Percentiles rank a stretch among this genome's conserved stretches.
These are phyloP conservation scores for Crypturellus tataupa DNA, from an alignment of 2,797 vertebrate species.

Conservation along the genomic window DNA sequence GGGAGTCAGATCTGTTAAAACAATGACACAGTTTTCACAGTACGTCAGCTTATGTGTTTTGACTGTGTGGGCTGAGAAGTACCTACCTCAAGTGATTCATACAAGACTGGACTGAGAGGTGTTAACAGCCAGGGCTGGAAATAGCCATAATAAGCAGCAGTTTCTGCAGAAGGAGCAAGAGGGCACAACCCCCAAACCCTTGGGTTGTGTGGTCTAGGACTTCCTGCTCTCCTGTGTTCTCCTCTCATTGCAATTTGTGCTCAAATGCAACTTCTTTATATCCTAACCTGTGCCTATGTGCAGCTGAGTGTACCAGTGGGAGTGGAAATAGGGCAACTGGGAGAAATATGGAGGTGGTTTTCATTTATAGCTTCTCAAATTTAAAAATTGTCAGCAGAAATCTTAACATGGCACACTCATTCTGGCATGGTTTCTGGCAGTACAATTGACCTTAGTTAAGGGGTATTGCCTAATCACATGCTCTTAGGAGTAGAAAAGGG, in stretches of 20 bases:
- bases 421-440: not conserved
- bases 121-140: not conserved
- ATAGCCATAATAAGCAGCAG: not conserved
- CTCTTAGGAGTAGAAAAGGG: not conserved
- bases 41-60: not conserved
- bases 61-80: not conserved
- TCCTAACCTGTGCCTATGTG: not conserved
- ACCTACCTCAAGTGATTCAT: slow-evolving; percentile 10
- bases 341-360: not conserved
- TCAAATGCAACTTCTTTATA: not conserved
- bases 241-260: not conserved
- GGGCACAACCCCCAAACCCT: not conserved
- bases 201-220: no score
- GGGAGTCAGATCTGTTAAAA: slow-evolving; percentile 15
- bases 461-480: not conserved
- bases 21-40: slow-evolving; percentile 10
- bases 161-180: not conserved
- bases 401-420: not conserved
- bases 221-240: not conserved
- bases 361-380: not conserved
- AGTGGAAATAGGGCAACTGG: not conserved
- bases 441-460: not conserved
- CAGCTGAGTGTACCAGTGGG: not conserved
- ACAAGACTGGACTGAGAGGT: not conserved
- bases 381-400: not conserved